Evolutionary conservation across 2,888 invertebrate species (phyloP).

Genomic region (Apamea epomidion): DNA sequence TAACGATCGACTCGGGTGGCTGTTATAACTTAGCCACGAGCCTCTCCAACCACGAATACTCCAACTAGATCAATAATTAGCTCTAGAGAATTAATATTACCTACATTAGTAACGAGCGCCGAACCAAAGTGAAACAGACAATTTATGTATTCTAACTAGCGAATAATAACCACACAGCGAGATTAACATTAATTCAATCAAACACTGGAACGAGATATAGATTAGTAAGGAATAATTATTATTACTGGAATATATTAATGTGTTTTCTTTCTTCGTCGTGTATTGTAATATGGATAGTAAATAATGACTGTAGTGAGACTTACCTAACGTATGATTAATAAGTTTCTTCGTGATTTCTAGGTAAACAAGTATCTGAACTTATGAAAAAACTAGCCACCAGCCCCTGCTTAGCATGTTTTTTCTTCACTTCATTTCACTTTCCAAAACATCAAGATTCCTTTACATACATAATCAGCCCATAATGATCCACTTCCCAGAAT

Average conservation of each 20-base stretch:
- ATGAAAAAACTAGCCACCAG: background rate
- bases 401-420: background rate
- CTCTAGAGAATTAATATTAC: constrained; percentile 2
- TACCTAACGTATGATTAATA: constrained; percentile 17
- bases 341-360: background rate
- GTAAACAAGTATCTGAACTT: background rate
- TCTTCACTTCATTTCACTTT: too few relatives aligned
- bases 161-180: constrained; percentile 34
- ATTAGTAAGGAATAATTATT: constrained; percentile 53
- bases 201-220: constrained; percentile 43
- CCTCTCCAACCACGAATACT: background rate
- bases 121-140: constrained; percentile 35
- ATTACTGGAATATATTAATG: constrained; percentile 44
- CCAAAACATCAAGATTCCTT: too few relatives aligned
- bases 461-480: too few relatives aligned
- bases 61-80: background rate
- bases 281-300: background rate
- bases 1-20: too few relatives aligned
- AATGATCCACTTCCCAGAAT: too few relatives aligned
- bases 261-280: constrained; percentile 9
- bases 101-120: background rate
- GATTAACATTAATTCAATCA: constrained; percentile 36
- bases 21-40: too few relatives aligned
- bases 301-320: background rate
- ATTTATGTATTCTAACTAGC: constrained; percentile 51